Evolutionary conservation across 1,140 invertebrate species (phyloP).

Genomic region (Drosophila kanapiae): DNA sequence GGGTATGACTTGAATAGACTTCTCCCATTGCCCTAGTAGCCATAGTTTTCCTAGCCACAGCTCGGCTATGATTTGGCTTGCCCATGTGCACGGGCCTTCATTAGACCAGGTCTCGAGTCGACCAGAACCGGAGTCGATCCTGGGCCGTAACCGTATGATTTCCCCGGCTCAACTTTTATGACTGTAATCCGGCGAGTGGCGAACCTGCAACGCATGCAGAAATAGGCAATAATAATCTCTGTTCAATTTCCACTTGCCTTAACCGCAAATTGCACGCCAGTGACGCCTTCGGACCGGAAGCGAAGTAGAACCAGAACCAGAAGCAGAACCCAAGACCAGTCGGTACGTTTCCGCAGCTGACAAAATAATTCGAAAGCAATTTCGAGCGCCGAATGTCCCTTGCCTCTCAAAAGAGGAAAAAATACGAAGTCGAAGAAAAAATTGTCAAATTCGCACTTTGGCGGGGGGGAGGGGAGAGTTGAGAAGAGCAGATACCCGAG

Average conservation of each 20-base stretch:
- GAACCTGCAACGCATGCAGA: constrained; percentile 72
- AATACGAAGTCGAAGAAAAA: constrained; percentile 23
- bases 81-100: constrained; percentile 48
- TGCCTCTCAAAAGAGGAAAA: constrained; percentile 24
- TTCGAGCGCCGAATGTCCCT: constrained; percentile 68
- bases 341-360: constrained; percentile 67
- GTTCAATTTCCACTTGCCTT: constrained; percentile 70
- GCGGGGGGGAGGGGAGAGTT: not conserved
- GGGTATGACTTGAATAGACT: not conserved
- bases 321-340: constrained; percentile 1
- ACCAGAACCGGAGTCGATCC: not conserved
- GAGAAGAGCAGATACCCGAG: constrained; percentile 31
- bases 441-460: constrained; percentile 82
- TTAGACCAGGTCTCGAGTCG: constrained; percentile 36
- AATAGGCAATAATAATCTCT: constrained; percentile 80
- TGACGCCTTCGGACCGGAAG: constrained; percentile 47
- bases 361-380: constrained; percentile 84
- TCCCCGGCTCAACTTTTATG: constrained; percentile 57
- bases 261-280: constrained; percentile 74
- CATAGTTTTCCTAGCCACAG: constrained; percentile 31
- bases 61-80: constrained; percentile 26
- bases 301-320: constrained; percentile 24
- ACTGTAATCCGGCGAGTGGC: constrained; percentile 54
- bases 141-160: constrained; percentile 40
- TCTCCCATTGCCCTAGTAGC: not conserved